A percentile compares a stretch with the other conserved stretches of the same genome.
These are phyloP conservation scores for Enhydra lutris DNA, from an alignment of 2,113 vertebrate species.

Conservation along the genomic window DNA sequence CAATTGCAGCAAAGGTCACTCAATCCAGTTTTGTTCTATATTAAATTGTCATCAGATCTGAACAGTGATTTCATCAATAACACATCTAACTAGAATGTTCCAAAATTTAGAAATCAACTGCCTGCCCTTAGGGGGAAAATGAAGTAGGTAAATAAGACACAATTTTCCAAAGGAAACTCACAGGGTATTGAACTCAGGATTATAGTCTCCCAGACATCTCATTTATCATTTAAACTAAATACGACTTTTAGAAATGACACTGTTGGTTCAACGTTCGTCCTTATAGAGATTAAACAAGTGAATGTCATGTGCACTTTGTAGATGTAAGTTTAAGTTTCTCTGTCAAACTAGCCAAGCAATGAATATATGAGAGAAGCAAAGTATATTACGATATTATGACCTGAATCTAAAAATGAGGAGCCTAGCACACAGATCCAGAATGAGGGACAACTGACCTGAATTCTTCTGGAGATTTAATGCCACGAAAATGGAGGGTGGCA, in stretches of 20 bases:
- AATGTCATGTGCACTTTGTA: not conserved
- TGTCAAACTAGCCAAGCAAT: not conserved
- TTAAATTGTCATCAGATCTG: slow-evolving; percentile 83
- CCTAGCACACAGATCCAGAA: not conserved
- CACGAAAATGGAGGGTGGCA: not conserved
- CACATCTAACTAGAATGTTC: slow-evolving; percentile 70
- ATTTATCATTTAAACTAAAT: not conserved
- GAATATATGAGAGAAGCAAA: not conserved
- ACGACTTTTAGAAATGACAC: slow-evolving; percentile 19
- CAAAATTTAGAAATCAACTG: slow-evolving; percentile 58
- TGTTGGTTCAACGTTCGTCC: not conserved
- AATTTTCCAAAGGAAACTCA: slow-evolving; percentile 30
- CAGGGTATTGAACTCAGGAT: not conserved
- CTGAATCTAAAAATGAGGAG: not conserved
- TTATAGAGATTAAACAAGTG: slow-evolving; percentile 24
- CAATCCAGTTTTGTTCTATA: slow-evolving; percentile 77
- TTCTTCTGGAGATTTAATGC: not conserved
- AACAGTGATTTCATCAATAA: slow-evolving; percentile 81
- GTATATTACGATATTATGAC: not conserved
- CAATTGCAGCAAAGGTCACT: slow-evolving; percentile 82
- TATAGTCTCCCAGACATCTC: rapidly evolving
- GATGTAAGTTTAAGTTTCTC: slow-evolving; percentile 22
- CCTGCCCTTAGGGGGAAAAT: not conserved
- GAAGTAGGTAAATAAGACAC: slow-evolving; percentile 13
- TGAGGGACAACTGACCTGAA: not conserved